A percentile compares a stretch with the other conserved stretches of the same genome.
Conservation (phyloP, 1,140 invertebrate species). For the Zaprionus tsacasi region DNA sequence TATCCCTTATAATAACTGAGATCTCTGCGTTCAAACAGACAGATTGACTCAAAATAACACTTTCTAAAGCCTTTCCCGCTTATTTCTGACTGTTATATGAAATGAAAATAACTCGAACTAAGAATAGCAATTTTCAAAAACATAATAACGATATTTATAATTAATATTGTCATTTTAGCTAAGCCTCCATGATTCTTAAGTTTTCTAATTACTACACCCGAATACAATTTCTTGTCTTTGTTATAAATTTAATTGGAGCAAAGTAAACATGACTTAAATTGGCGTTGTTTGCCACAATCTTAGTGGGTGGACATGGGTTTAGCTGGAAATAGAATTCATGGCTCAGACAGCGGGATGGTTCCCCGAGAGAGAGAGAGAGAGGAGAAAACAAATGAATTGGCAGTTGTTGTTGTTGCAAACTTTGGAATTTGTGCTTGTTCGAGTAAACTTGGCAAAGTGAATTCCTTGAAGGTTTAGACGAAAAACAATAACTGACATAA, state of each 20-base stretch:
- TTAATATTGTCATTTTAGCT: neutral
- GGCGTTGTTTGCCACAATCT: neutral
- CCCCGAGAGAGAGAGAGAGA: neutral
- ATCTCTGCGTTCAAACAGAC: too few species aligned
- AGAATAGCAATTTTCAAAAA: too few species aligned
- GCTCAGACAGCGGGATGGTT: neutral
- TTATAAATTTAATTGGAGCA: conserved; percentile 2
- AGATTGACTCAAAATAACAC: too few species aligned
- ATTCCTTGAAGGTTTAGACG: neutral
- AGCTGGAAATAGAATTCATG: neutral
- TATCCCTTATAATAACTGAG: too few species aligned
- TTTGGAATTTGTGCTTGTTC: neutral
- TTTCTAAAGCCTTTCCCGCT: too few species aligned
- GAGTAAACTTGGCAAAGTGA: neutral
- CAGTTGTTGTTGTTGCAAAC: neutral
- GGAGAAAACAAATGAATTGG: neutral
- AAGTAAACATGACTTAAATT: conserved; percentile 7
- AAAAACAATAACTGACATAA: neutral
- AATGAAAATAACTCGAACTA: too few species aligned
- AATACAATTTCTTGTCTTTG: neutral
- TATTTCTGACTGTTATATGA: too few species aligned
- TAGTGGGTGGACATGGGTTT: neutral
- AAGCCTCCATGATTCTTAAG: neutral
- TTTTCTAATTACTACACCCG: neutral
- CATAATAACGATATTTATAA: too few species aligned